Base-by-base conservation (phyloP, 2,797 vertebrate genomes). In the Mus minutoides region DNA sequence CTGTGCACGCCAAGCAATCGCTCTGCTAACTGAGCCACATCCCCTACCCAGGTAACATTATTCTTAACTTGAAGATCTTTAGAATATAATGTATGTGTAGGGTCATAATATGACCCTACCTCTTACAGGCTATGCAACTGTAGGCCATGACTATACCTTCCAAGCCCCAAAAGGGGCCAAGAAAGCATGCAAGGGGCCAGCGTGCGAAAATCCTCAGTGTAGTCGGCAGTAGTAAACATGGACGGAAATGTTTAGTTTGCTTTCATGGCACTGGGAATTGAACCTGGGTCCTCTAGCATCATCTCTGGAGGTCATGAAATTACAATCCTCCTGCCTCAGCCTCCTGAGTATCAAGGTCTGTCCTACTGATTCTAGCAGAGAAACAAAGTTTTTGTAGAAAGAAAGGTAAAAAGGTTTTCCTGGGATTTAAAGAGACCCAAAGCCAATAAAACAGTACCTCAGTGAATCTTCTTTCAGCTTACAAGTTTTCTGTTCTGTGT, bases 351-450 rank as follows among this genome's bases (percentile, higher is more conserved):
- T 9, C 85, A 73, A 22, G 24, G 24, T 69, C 31, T 85, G 49
- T 56, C 22, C 64, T 56, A 29, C 8, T 56, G 22, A 34, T 22
- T 37, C 8, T 87, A 22, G 43, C 60, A 87, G 0, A 2, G 86
- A 73, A 87, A 77, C 6, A 17, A 19, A 6, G 13, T 46, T 64
- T 87, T 83, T 75, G 22, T 52, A 91, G 40, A 29, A 83, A 24
- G 24, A 62, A 21, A 87, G 37, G 34, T n/a, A 76, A 83, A 94
- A 75, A 43, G 3, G 22, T 22, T 76, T 91, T 71, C 31, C 80
- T 52, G 69, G 60, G 46, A 90, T 67, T 94, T 88, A 93, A 90
- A 89, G 26, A 92, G 49, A 75, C 6, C 62, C 40, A 83, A 76
- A 62, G 2, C 52, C 43, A 19, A 34, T 22, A 62, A 88, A 62